Evolutionary conservation across 2,113 vertebrate genomes (phyloP).

Genomic region (Alexandromys fortis): DNA sequence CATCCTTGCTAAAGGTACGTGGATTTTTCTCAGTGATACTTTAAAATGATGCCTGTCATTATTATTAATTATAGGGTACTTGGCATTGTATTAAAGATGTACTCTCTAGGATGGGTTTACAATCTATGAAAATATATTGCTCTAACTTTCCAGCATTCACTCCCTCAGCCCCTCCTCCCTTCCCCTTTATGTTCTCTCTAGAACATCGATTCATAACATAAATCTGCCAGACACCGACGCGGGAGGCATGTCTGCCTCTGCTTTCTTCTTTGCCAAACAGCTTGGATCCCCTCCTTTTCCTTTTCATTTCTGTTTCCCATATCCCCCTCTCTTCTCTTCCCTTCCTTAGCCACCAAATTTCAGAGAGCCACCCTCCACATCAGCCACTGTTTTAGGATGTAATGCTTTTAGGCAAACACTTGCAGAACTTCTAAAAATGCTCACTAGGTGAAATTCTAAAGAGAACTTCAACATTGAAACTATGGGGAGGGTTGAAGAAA

Average conservation of each 20-base stretch:
- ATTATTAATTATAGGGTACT: conserved; percentile 47
- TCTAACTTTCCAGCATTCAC: conserved; percentile 1
- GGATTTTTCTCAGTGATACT: conserved; percentile 37
- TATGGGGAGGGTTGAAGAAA: background rate
- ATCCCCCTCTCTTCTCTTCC: background rate
- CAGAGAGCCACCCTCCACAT: background rate
- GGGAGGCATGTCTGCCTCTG: background rate
- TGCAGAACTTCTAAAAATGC: background rate
- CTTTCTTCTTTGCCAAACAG: background rate
- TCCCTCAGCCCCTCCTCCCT: background rate
- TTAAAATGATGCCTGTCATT: conserved; percentile 48
- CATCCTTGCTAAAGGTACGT: background rate
- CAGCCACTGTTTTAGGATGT: background rate
- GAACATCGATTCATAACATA: background rate
- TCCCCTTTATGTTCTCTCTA: background rate
- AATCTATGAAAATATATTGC: background rate
- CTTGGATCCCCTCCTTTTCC: background rate
- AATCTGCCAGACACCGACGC: background rate
- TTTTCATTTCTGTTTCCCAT: background rate
- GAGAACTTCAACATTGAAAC: background rate
- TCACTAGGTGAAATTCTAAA: background rate
- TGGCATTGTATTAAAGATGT: background rate
- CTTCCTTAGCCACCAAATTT: background rate
- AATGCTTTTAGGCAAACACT: background rate
- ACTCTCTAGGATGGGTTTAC: background rate